Conservation (phyloP, 2,888 invertebrate species). For the Cantharis nigra region DNA sequence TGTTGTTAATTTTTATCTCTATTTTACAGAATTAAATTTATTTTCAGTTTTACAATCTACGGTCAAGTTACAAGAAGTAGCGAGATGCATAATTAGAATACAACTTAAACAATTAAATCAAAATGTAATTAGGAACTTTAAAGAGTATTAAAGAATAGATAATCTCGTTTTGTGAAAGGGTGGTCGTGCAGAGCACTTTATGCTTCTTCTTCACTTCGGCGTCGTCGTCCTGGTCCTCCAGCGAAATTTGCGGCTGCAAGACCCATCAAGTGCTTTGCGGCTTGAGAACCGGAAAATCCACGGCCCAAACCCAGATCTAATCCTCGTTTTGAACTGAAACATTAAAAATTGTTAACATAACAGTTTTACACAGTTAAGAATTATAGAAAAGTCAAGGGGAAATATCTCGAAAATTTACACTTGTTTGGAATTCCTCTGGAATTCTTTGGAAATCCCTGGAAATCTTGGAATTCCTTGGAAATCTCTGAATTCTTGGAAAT, state of each 20-base stretch:
- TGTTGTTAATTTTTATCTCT: background rate
- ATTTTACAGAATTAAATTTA: conserved; percentile 1
- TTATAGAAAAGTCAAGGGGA: too few relatives aligned
- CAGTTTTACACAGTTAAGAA: too few relatives aligned
- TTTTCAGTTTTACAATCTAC: conserved; percentile 8
- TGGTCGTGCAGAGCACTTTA: conserved; percentile 29
- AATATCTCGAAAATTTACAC: too few relatives aligned
- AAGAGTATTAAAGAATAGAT: conserved; percentile 20
- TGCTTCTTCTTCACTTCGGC: conserved; percentile 63
- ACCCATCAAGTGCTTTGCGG: conserved; percentile 91
- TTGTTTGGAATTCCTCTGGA: too few relatives aligned
- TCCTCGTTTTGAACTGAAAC: conserved; percentile 79
- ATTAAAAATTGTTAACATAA: background rate
- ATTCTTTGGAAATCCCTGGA: too few relatives aligned
- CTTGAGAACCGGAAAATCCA: conserved; percentile 87
- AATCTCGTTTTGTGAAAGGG: conserved; percentile 6
- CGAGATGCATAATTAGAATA: background rate
- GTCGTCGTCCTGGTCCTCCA: conserved; percentile 86
- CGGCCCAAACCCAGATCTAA: conserved; percentile 86
- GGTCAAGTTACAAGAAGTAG: background rate
- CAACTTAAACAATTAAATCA: conserved; percentile 3
- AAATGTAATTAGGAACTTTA: conserved; percentile 28
- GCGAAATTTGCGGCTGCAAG: conserved; percentile 88
- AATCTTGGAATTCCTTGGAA: too few relatives aligned
- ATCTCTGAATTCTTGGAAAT: too few relatives aligned